phyloP scores from a whole-genome alignment of 2,113 vertebrate species.

The Jacana jacana region DNA sequence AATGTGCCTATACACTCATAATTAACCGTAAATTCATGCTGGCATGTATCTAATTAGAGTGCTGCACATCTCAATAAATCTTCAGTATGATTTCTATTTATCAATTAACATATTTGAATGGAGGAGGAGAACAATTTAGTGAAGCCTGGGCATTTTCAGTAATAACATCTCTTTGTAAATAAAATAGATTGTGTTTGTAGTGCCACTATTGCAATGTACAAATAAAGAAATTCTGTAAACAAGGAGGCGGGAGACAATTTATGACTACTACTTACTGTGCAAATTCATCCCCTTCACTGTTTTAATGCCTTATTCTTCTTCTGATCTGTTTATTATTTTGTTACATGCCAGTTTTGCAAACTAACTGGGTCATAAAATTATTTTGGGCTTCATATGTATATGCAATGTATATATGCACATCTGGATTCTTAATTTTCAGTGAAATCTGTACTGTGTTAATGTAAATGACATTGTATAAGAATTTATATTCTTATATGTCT shows the following conservation, averaged over 20 bases:
- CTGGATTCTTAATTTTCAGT: background rate
- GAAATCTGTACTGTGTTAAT: background rate
- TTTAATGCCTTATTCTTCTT: background rate
- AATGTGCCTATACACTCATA: background rate
- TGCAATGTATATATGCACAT: background rate
- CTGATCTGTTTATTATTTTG: background rate
- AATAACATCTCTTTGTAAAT: background rate
- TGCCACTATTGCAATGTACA: background rate
- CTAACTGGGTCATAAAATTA: background rate
- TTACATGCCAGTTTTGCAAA: background rate
- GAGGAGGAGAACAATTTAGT: background rate
- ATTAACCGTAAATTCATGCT: background rate
- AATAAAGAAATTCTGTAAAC: background rate
- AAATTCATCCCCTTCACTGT: background rate
- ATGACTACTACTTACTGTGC: background rate
- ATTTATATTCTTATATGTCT: background rate
- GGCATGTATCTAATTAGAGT: background rate
- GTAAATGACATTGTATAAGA: background rate
- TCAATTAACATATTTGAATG: background rate
- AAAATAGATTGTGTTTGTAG: background rate
- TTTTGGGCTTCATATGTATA: background rate
- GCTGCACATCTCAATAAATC: background rate
- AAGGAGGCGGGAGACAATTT: background rate
- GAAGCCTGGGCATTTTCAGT: background rate
- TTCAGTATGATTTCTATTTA: background rate